Evolutionary conservation across 2,797 vertebrate species (phyloP).

Genomic region (Semaprochilodus insignis): DNA sequence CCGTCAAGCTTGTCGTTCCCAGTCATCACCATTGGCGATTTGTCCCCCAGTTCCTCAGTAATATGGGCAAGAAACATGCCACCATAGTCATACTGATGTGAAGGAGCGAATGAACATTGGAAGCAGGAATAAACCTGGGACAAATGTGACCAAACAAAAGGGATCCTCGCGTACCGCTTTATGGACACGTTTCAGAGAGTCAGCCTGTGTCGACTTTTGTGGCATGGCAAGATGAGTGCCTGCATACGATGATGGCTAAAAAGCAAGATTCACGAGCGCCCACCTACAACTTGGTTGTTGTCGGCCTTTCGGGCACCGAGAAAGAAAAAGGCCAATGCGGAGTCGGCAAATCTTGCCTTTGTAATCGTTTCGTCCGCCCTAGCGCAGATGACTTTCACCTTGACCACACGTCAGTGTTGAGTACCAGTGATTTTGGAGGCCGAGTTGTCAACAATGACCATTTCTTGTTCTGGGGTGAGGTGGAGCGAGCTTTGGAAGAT

Average conservation of each 20-base stretch:
- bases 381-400: conserved; percentile 87
- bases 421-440: conserved; percentile 90
- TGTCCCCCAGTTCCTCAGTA: conserved; percentile 29
- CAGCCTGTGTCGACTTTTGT: conserved; percentile 79
- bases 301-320: conserved; percentile 88
- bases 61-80: conserved; percentile 63
- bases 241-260: conserved; percentile 88
- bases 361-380: conserved; percentile 87
- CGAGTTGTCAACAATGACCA: conserved; percentile 90
- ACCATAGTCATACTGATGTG: conserved; percentile 13
- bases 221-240: conserved; percentile 88
- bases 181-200: conserved; percentile 71
- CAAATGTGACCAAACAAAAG: conserved; percentile 45
- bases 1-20: background rate
- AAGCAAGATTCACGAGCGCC: conserved; percentile 88
- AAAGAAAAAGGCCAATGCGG: conserved; percentile 91
- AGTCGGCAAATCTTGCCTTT: conserved; percentile 88
- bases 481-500: conserved; percentile 83
- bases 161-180: conserved; percentile 52
- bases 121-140: background rate
- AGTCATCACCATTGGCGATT: background rate
- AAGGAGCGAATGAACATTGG: conserved; percentile 13
- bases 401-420: conserved; percentile 89
- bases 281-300: conserved; percentile 87
- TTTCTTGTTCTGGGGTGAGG: conserved; percentile 89